Conservation (phyloP, 2,113 vertebrate genomes). For the Pterocles burchelli region DNA sequence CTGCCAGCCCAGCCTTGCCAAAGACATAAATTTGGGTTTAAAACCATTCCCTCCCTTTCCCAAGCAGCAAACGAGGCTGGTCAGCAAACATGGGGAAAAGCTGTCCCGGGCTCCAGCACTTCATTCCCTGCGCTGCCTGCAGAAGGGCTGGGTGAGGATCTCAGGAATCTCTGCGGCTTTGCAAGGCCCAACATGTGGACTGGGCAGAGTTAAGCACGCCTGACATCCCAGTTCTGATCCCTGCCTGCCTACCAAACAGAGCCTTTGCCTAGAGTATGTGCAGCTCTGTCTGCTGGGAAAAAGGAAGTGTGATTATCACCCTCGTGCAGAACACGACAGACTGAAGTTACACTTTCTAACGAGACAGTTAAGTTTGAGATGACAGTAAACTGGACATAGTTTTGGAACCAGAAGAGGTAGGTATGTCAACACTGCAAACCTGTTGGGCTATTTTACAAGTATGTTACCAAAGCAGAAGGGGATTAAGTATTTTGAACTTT, state of each 20-base stretch:
- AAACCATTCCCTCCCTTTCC: not conserved
- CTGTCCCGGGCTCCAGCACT: not conserved
- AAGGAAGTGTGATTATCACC: fast-evolving
- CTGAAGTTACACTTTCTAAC: fast-evolving
- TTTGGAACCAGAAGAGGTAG: not conserved
- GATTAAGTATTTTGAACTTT: not conserved
- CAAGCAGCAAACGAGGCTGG: not conserved
- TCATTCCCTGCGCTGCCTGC: not conserved
- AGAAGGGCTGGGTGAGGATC: not conserved
- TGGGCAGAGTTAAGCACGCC: constrained; percentile 4
- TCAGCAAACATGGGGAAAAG: not conserved
- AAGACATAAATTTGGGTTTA: not conserved
- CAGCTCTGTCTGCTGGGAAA: fast-evolving
- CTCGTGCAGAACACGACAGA: fast-evolving
- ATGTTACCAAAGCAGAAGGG: not conserved
- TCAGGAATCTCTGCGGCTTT: not conserved
- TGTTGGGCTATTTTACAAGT: not conserved
- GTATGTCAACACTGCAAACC: fast-evolving
- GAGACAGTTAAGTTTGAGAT: not conserved
- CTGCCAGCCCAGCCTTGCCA: not conserved
- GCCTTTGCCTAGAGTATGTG: fast-evolving
- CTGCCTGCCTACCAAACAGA: not conserved
- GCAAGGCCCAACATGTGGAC: not conserved
- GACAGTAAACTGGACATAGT: fast-evolving
- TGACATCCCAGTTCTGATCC: not conserved